Evolutionary conservation across 2,888 invertebrate species (phyloP), one percentile per base, ranked within the genome.

Genomic region (Amblyjoppa proteus): DNA sequence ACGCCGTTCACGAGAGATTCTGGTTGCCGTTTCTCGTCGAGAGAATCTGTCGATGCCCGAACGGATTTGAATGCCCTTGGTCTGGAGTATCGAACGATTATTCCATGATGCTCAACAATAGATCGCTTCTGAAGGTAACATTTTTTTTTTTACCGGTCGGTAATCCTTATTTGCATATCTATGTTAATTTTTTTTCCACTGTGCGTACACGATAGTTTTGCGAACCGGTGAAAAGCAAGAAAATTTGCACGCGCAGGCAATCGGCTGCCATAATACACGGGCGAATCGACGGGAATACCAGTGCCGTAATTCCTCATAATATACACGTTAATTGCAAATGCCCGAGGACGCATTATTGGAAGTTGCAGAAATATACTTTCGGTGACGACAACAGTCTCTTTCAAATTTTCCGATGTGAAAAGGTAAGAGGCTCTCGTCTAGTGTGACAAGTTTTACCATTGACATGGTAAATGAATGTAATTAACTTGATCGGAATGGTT

Each of bases 41-140:
- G 92, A 94, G 96, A 16, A 93, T 96, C 75, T 97, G 96, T 87
- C 95, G 95, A 74, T 96, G 96, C 93, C 94, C 95, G 53, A 95
- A 95, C 20, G 95, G 95, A 7, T 94, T 89, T 25, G 94, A 95
- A 82, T 95, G 95, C 87, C 94, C 95, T 0, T 94, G 94, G 92
- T 94, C 95, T 61, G 94, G 94, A 94, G 90, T 90, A 90, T 94
- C 94, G 88, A 86, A 85, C 31, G 92, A 92, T 85, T 89, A 91
- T 3, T 94, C 94, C 13, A 89, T 96, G 64, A 93, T 93, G 73
- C 93, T 96, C 53, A 96, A 96, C 92, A 96, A 96, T 89, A 94
- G 95, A 84, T 95, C 96, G 2, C 93, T 95, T 81, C 93, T 96
- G n/a, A 96, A 96, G 95, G 96, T 96, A 90, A 20, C 28, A 38